Base-by-base conservation (phyloP, 35 echinoderm and acorn worm species). In the Ophiothrix spiculata region DNA sequence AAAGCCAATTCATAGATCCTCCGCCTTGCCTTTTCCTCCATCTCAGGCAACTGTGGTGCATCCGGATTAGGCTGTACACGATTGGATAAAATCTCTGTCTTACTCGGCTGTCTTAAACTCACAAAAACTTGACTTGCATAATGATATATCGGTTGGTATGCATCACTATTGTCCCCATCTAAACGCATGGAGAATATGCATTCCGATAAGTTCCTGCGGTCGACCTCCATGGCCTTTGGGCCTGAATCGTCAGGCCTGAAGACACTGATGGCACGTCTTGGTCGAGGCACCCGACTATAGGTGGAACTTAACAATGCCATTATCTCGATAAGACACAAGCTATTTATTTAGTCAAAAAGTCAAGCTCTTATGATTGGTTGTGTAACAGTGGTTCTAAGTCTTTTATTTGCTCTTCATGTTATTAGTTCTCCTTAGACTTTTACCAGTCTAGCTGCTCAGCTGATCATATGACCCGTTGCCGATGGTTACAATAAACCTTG, bases 1-100 rank as follows among this genome's bases (percentile, higher is more conserved):
- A 93, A 93, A 38, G 92, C 92, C 74, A 93, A 74, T 77, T 93
- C 92, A 42, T 93, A 93, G 31, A 93, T 84, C 56, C 85, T 84
- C 78, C 92, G 79, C 40, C 85, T 89, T 14, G 74, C 74, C 77
- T 78, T 79, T 35, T 88, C 82, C 34, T 93, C 86, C 64, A 90
- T 75, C 33, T 39, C 73, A 15, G 75, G 85, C 16, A 88, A 42
- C 33, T 86, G 45, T 25, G 87, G 54, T 28, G 88, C 81, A 0
- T 84, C 40, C 14, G 75, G 10, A 23, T 40, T 76, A 33, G 80
- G 35, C 23, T 56, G 28, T 2, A 75, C 35, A 0, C 54, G 73
- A 16, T 75, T 77, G 11, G 83, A 64, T 16, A 80, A 64, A 32
- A 83, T 32, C 32, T 93, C 92, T 36, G 82, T 79, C 63, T 89